phyloP scores from a whole-genome alignment of 2,113 vertebrate genomes.

The Ahaetulla prasina region DNA sequence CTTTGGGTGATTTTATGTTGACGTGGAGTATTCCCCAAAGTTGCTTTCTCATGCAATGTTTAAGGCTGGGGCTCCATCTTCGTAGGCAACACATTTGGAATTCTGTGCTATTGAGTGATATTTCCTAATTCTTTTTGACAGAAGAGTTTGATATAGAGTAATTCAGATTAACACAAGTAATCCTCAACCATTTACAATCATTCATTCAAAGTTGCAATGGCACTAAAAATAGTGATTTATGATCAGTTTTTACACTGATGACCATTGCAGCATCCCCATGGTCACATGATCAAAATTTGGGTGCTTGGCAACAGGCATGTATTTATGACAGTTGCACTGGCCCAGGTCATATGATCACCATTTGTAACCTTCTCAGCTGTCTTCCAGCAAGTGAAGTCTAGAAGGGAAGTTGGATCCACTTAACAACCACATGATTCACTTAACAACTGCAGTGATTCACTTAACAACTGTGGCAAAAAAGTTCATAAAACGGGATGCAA shows the following conservation, averaged over 20 bases:
- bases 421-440: too few species aligned
- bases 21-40: not conserved
- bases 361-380: not conserved
- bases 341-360: not conserved
- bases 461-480: too few species aligned
- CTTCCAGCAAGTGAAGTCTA: too few species aligned
- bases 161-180: too few species aligned
- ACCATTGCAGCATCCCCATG: not conserved
- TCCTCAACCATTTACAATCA: too few species aligned
- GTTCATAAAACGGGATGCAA: too few species aligned
- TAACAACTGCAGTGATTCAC: too few species aligned
- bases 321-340: not conserved
- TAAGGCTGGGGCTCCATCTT: not conserved
- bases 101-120: not conserved
- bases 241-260: not conserved
- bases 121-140: not conserved
- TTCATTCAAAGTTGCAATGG: not conserved
- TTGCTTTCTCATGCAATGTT: not conserved
- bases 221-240: not conserved
- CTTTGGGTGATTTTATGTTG: not conserved
- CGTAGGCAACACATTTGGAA: not conserved
- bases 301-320: not conserved
- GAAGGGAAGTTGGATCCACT: too few species aligned
- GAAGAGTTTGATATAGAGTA: not conserved
- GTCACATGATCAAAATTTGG: not conserved